Percentiles rank a stretch among this genome's conserved stretches.
Evolutionary conservation across 2,113 vertebrate genomes (phyloP).

Genomic region (Pomatostomus ruficeps): DNA sequence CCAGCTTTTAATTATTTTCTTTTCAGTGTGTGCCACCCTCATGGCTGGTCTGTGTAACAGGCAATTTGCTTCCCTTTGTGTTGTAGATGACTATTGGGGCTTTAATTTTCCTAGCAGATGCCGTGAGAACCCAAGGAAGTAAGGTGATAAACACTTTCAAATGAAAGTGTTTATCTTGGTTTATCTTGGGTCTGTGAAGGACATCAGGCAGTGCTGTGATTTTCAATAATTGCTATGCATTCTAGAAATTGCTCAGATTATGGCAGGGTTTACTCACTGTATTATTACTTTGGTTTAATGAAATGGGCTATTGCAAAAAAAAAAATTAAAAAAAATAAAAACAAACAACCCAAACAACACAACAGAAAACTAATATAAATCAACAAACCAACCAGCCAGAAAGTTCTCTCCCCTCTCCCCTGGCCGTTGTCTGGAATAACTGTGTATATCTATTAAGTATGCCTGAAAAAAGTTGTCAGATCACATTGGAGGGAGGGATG

Average conservation of each 20-base stretch:
- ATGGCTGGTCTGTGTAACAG: not conserved
- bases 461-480: not conserved
- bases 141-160: not conserved
- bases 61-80: not conserved
- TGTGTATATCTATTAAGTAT: not conserved
- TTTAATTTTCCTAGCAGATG: not conserved
- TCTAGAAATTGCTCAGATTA: not conserved
- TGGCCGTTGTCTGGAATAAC: rapidly evolving
- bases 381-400: not conserved
- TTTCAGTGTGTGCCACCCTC: not conserved
- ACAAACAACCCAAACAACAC: not conserved
- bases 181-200: not conserved
- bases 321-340: too few relatives aligned
- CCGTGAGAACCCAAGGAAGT: not conserved
- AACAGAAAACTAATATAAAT: not conserved
- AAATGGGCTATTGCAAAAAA: not conserved
- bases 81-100: not conserved
- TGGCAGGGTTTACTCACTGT: not conserved
- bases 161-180: not conserved
- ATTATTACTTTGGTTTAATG: not conserved
- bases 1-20: conserved; percentile 44
- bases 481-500: not conserved
- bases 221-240: not conserved
- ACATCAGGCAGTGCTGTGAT: not conserved
- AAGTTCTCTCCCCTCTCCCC: not conserved